These are phyloP conservation scores for Drosophila hawaiiensis DNA, from an alignment of 2,888 invertebrate genomes.

Conservation along the genomic window DNA sequence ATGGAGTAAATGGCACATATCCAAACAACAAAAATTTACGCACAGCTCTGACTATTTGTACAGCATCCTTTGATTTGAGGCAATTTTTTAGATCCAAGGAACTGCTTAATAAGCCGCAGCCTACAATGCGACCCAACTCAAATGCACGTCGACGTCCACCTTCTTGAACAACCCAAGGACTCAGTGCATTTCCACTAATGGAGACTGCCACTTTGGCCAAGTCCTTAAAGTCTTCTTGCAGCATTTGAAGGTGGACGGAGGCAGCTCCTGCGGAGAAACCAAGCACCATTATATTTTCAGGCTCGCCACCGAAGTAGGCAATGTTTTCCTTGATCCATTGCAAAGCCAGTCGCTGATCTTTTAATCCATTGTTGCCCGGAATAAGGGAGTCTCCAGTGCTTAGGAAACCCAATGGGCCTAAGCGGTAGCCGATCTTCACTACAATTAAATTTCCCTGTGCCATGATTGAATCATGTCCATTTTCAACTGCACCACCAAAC, in stretches of 20 bases:
- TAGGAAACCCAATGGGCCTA: conserved; percentile 91
- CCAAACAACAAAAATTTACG: conserved; percentile 85
- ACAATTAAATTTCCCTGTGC: conserved; percentile 87
- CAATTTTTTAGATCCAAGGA: conserved; percentile 86
- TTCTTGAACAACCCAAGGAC: conserved; percentile 87
- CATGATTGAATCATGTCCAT: conserved; percentile 87
- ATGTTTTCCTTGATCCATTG: conserved; percentile 60
- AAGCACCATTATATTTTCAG: conserved; percentile 88
- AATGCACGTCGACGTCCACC: conserved; percentile 87
- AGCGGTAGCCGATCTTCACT: conserved; percentile 89
- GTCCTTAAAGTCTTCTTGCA: conserved; percentile 86
- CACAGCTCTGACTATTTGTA: conserved; percentile 33
- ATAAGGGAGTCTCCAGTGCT: conserved; percentile 90
- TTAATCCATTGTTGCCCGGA: conserved; percentile 83
- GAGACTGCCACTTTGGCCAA: conserved; percentile 83
- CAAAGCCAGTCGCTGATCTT: conserved; percentile 62
- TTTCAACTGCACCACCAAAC: conserved; percentile 86
- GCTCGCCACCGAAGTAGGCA: conserved; percentile 84
- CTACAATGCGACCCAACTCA: conserved; percentile 87
- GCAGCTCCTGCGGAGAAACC: conserved; percentile 92
- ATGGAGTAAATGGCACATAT: conserved; percentile 90
- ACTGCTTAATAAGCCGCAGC: conserved; percentile 87
- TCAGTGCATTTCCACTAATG: conserved; percentile 89
- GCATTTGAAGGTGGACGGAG: conserved; percentile 90
- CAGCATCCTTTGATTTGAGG: conserved; percentile 23